Percentiles rank a stretch among this genome's conserved stretches.
These are phyloP conservation scores for Anthonomus grandis DNA, from an alignment of 1,140 invertebrate species.

Conservation along the genomic window DNA sequence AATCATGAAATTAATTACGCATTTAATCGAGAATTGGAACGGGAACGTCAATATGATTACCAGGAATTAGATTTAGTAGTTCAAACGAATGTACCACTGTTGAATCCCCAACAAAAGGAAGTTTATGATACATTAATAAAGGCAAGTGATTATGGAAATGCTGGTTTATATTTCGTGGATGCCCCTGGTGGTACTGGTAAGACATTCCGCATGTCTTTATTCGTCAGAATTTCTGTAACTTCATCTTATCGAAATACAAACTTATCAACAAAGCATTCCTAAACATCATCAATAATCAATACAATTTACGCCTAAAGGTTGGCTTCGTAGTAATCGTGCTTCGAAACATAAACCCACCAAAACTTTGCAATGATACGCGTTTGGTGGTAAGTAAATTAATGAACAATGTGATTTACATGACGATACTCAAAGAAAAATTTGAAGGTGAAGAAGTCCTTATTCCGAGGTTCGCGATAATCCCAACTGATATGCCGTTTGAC, in stretches of 20 bases:
- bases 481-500: constrained; percentile 42
- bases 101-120: constrained; percentile 19
- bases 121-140: constrained; percentile 47
- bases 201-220: constrained; percentile 39
- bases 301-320: constrained; percentile 44
- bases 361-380: constrained; percentile 48
- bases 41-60: not conserved
- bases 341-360: constrained; percentile 47
- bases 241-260: constrained; percentile 24
- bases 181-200: constrained; percentile 41
- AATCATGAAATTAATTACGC: constrained; percentile 43
- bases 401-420: constrained; percentile 50
- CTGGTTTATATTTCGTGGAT: constrained; percentile 32
- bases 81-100: not conserved
- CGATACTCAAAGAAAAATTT: constrained; percentile 47
- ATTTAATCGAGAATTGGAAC: constrained; percentile 46
- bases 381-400: constrained; percentile 36
- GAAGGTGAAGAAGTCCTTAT: constrained; percentile 50
- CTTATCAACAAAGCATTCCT: constrained; percentile 38
- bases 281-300: constrained; percentile 36
- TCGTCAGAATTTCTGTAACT: constrained; percentile 3
- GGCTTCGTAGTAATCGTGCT: too few relatives aligned
- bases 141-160: constrained; percentile 39
- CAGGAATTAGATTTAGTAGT: not conserved
- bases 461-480: constrained; percentile 50